Evolutionary conservation across 2,113 vertebrate genomes (phyloP).

Genomic region (Clarias gariepinus): DNA sequence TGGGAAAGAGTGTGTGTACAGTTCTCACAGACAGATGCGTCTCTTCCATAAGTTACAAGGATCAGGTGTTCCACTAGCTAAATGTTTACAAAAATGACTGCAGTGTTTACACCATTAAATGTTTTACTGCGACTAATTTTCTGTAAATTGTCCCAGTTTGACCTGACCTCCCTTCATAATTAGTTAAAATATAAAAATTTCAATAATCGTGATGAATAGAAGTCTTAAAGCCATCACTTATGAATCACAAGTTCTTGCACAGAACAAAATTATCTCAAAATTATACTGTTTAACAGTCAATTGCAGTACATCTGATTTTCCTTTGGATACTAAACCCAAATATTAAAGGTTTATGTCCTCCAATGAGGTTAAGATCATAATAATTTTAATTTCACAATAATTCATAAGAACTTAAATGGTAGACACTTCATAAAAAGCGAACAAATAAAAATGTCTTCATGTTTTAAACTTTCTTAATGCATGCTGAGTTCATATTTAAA

Average conservation of each 20-base stretch:
- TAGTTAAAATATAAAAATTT: background rate
- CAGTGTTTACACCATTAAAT: too few relatives aligned
- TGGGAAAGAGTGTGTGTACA: too few relatives aligned
- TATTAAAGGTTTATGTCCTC: background rate
- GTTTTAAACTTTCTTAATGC: too few relatives aligned
- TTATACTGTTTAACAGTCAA: background rate
- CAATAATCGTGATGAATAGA: background rate
- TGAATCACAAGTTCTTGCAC: background rate
- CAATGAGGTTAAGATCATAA: slow-evolving; percentile 15
- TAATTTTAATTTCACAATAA: too few relatives aligned
- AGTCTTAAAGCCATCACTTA: background rate
- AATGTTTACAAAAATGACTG: too few relatives aligned
- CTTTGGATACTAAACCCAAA: background rate
- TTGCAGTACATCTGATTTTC: background rate
- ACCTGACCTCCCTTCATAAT: too few relatives aligned
- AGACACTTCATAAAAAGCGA: background rate
- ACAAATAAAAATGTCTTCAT: background rate
- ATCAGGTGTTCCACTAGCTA: too few relatives aligned
- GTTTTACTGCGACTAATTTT: too few relatives aligned
- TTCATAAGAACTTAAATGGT: background rate
- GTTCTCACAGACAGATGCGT: too few relatives aligned
- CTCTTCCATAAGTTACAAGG: too few relatives aligned
- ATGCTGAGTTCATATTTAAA: too few relatives aligned
- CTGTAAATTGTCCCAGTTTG: too few relatives aligned
- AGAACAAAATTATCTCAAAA: background rate